Conservation (phyloP, 2,113 vertebrate genomes). For the Bothrops jararaca region DNA sequence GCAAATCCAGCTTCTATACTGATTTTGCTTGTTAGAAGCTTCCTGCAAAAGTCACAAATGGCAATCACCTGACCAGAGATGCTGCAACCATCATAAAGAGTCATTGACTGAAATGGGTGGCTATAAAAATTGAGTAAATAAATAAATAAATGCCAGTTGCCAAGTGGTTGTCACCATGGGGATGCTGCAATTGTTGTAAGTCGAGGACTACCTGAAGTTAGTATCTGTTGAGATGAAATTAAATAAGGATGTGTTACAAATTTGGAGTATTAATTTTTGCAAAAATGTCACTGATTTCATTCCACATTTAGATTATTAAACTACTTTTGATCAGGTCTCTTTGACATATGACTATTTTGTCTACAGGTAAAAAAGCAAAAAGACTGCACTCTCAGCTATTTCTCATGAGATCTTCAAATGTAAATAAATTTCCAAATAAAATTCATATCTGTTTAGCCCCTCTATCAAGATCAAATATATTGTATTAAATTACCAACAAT, state of each 20-base stretch:
- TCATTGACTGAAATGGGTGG: not conserved
- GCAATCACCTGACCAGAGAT: too few relatives aligned
- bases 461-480: not conserved
- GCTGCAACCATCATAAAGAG: not conserved
- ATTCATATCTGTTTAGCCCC: slow-evolving; percentile 1
- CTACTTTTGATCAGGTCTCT: slow-evolving; percentile 63
- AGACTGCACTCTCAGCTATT: slow-evolving; percentile 40
- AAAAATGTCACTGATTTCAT: slow-evolving; percentile 77
- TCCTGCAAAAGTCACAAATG: too few relatives aligned
- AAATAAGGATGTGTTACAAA: slow-evolving; percentile 84
- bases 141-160: not conserved
- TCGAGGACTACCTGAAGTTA: slow-evolving; percentile 51
- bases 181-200: not conserved
- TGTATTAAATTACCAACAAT: slow-evolving; percentile 1
- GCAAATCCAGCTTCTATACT: not conserved
- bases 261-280: slow-evolving; percentile 74
- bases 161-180: not conserved
- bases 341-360: slow-evolving; percentile 55
- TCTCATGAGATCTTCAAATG: slow-evolving; percentile 25
- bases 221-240: slow-evolving; percentile 87
- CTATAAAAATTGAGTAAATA: not conserved
- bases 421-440: slow-evolving; percentile 35
- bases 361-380: slow-evolving; percentile 46
- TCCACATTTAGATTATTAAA: slow-evolving; percentile 70
- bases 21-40: not conserved